These are phyloP conservation scores for Argyrosomus japonicus DNA, from an alignment of 2,113 vertebrate genomes.

Conservation along the genomic window DNA sequence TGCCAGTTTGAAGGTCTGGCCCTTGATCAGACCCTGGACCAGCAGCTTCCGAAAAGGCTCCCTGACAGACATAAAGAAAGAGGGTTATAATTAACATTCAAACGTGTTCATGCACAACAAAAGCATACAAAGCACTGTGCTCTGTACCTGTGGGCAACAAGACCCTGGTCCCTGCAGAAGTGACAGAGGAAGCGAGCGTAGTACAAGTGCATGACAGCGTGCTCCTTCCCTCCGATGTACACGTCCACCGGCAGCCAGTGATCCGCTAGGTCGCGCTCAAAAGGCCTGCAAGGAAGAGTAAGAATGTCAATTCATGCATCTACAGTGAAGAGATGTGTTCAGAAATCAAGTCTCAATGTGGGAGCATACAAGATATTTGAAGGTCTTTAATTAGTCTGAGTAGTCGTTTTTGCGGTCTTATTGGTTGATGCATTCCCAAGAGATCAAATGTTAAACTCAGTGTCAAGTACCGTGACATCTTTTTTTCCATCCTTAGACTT, in stretches of 20 bases:
- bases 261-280: conserved; percentile 85
- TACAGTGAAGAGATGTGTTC: neutral
- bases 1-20: conserved; percentile 89
- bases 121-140: neutral
- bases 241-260: conserved; percentile 97
- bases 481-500: neutral
- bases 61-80: conserved; percentile 75
- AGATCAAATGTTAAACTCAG: neutral
- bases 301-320: too few relatives aligned
- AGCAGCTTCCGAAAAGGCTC: conserved; percentile 96
- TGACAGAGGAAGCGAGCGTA: conserved; percentile 95
- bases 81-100: neutral
- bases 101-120: neutral
- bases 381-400: neutral
- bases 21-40: conserved; percentile 97
- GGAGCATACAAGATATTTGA: neutral
- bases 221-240: conserved; percentile 96
- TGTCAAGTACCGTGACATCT: neutral
- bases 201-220: conserved; percentile 98
- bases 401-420: neutral
- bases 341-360: neutral
- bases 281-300: conserved; percentile 86
- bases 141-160: conserved; percentile 90
- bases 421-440: neutral
- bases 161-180: conserved; percentile 91